These are phyloP conservation scores for Eueremaeus valkanovi DNA, from an alignment of 2,888 invertebrate genomes.

Conservation along the genomic window DNA sequence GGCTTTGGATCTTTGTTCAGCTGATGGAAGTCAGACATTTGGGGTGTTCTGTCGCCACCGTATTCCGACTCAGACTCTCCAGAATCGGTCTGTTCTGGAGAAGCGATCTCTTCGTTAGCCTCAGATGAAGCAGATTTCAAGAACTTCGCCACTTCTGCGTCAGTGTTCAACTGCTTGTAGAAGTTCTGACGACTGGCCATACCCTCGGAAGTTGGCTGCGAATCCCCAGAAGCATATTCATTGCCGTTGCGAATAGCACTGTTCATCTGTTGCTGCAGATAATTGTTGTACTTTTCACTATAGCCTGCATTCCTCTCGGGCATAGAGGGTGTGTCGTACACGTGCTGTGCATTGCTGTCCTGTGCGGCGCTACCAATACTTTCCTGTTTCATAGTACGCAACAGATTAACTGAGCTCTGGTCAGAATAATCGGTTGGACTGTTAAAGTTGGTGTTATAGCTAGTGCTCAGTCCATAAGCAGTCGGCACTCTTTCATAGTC, in stretches of 20 bases:
- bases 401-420: background rate
- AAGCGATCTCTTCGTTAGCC: background rate
- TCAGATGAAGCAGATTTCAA: background rate
- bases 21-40: background rate
- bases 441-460: background rate
- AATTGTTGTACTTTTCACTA: background rate
- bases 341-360: background rate
- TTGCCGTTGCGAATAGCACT: too few relatives aligned
- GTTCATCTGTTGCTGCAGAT: too few relatives aligned
- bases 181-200: slow-evolving; percentile 26
- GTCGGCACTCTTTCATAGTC: slow-evolving; percentile 7
- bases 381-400: slow-evolving; percentile 11
- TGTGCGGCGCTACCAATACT: background rate
- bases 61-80: background rate
- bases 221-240: background rate
- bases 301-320: too few relatives aligned
- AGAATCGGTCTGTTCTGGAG: background rate
- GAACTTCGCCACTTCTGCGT: slow-evolving; percentile 19
- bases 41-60: background rate
- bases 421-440: background rate
- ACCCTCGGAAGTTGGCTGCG: background rate
- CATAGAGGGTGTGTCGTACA: background rate
- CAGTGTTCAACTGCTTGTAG: slow-evolving; percentile 1
- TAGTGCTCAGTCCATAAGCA: slow-evolving; percentile 15
- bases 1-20: slow-evolving; percentile 5